A percentile compares a stretch with the other conserved stretches of the same genome.
phyloP scores from a whole-genome alignment of 2,888 invertebrate species.

The Didymodactylos carnosus region DNA sequence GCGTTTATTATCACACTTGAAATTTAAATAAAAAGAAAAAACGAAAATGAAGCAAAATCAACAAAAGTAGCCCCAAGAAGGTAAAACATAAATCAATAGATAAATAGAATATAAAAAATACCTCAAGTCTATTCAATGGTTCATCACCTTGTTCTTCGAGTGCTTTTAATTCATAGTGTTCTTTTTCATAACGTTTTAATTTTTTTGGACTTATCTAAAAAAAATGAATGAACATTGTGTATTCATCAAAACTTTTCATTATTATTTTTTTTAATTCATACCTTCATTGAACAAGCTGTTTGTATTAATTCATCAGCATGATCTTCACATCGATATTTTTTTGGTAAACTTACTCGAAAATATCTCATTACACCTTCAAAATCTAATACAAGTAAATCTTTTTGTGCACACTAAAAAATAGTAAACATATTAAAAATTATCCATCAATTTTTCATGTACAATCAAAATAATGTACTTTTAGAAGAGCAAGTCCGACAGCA shows the following conservation, averaged over 20 bases:
- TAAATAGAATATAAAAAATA: no score
- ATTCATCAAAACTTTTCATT: no score
- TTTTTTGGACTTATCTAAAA: constrained; percentile 45
- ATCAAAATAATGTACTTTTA: constrained; percentile 45
- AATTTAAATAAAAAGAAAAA: no score
- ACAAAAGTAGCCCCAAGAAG: neutral
- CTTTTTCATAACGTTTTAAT: constrained; percentile 77
- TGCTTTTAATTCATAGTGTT: constrained; percentile 55
- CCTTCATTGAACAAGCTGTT: neutral
- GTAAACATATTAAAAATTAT: neutral
- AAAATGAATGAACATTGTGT: no score
- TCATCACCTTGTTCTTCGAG: constrained; percentile 23
- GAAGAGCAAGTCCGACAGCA: constrained; percentile 76
- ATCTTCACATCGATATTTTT: constrained; percentile 77
- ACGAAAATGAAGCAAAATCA: neutral
- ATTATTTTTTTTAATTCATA: neutral
- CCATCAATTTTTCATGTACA: neutral
- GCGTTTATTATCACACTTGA: constrained; percentile 38
- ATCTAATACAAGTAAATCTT: constrained; percentile 71
- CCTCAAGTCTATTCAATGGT: constrained; percentile 24
- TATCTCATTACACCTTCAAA: constrained; percentile 95
- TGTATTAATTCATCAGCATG: constrained; percentile 61
- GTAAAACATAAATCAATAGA: neutral
- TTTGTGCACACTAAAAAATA: constrained; percentile 45
- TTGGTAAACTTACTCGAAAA: constrained; percentile 85